Evolutionary conservation across 2,888 invertebrate genomes (phyloP), one percentile per base, ranked within the genome.

Genomic region (Caenorhabditis zanzibari): DNA sequence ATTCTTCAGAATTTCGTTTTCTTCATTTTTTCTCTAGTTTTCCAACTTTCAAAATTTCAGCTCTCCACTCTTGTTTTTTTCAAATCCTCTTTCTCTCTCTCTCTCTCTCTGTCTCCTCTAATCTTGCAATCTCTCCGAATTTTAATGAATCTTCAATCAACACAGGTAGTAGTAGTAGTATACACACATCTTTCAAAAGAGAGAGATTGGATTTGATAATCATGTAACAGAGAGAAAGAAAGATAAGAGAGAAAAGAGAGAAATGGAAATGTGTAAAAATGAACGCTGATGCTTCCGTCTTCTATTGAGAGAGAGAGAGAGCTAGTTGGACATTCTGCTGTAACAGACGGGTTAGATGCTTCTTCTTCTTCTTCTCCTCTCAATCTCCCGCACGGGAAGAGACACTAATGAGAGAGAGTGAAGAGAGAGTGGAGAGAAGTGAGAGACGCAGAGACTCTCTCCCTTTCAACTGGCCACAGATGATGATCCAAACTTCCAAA

Each of bases 101-200:
- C 44, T 4, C n/a, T 6, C 41, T 41, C 10, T 19, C 16, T 26
- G 4, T 44, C 6, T 24, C 9, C 35, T 5, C n/a, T 32, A 28
- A 24, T 56, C 26, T 56, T 54, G 26, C 16, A 35, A 32, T 61
- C 26, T 69, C 24, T 61, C 63, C 47, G 32, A n/a, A n/a, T 24
- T 41, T 54, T 47, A 26, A 68, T 32, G 26, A 12, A 28, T 73
- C 19, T 47, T 54, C 75, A 58, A 68, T 76, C 76, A 75, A 74
- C 74, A 74, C 74, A 74, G 74, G 75, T 72, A 76, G 47, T 76
- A 76, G 47, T 76, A 76, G 66, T 71, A 75, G 64, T 75, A 75
- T 59, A 66, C 59, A 75, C 38, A 72, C 56, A 54, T 28, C 47
- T 28, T 14, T 10, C 4, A 26, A 4, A n/a, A n/a, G n/a, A 16